Evolutionary conservation across 64 coral and sea anemone species (phyloP), one percentile per base, ranked within the genome.

Genomic region (Platygyra sinensis): DNA sequence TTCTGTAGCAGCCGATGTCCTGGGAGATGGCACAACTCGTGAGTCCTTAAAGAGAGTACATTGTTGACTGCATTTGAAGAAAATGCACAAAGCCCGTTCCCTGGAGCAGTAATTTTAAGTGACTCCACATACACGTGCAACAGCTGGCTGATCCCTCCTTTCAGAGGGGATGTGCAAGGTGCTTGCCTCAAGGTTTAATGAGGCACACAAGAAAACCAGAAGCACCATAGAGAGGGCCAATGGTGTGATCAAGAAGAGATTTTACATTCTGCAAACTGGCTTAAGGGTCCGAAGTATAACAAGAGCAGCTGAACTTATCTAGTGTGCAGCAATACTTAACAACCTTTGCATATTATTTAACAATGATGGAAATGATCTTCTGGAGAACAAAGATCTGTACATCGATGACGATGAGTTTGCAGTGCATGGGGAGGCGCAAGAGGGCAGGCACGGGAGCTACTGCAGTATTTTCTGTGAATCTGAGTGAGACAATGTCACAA

Each of bases 21-120:
- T 76, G 80, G 89, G 71, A 31, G 80, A 76, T 91, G 72, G 80
- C 72, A 85, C 32, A 79, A 91, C 60, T 91, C 72, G 24, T 29
- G 33, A 91, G 89, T 86, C 20, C 69, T 86, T 86, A 91, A 77
- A 91, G 80, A 86, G 73, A 86, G 89, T 27, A 75, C 59, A 27
- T 22, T 91, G 71, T 86, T 80, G 80, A 86, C 80, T 71, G 80
- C 89, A 39, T 91, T 91, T 91, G 89, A 91, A 60, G 80, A 86
- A 80, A 57, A 86, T 76, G 89, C 30, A 25, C 36, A 19, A 31
- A 91, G 80, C 24, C 80, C 72, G 76, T 91, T 90, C 31, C 39
- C 46, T 38, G 77, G 88, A 90, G 88, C 88, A 38, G 77, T 80
- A 55, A 50, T 73, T 31, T n/a, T 80, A 59, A 64, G 88, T 15